Conservation (phyloP, 2,888 invertebrate genomes). For the Drosophila putrida region DNA sequence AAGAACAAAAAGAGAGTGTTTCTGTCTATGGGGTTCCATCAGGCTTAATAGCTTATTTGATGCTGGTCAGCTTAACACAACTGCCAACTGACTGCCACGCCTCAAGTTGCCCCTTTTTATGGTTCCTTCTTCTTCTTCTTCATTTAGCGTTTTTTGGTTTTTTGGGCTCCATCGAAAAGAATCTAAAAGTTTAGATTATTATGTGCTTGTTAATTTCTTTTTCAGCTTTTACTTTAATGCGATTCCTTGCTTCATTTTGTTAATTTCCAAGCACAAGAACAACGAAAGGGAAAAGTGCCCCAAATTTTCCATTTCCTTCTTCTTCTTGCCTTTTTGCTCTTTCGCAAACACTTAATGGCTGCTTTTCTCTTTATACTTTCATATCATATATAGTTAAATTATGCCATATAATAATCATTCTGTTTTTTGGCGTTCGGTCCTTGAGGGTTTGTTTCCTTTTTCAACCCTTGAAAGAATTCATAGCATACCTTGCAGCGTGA, state of each 20-base stretch:
- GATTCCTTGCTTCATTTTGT: constrained; percentile 48
- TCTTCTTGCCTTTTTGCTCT: constrained; percentile 4
- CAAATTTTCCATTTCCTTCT: too few relatives aligned
- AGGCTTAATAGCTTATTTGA: constrained; percentile 59
- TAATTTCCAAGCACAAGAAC: constrained; percentile 26
- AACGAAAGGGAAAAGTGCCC: constrained; percentile 13
- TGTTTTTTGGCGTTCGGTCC: constrained; percentile 2
- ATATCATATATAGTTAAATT: constrained; percentile 7
- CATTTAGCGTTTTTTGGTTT: too few relatives aligned
- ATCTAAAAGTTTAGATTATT: constrained; percentile 56
- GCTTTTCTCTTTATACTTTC: neutral
- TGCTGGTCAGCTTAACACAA: constrained; percentile 48
- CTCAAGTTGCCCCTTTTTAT: constrained; percentile 15
- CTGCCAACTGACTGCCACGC: constrained; percentile 18
- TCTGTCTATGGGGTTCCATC: constrained; percentile 37
- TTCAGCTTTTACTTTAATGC: constrained; percentile 48
- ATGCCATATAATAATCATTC: constrained; percentile 27
- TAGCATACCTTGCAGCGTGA: constrained; percentile 43
- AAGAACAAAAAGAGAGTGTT: constrained; percentile 11
- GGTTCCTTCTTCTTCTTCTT: neutral
- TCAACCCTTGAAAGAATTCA: constrained; percentile 57
- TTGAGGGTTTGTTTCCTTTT: constrained; percentile 4
- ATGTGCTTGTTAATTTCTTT: constrained; percentile 66
- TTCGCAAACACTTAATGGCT: constrained; percentile 16
- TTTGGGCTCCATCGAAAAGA: neutral